Evolutionary conservation across 2,797 vertebrate species (phyloP).

Genomic region (Loriculus beryllinus): DNA sequence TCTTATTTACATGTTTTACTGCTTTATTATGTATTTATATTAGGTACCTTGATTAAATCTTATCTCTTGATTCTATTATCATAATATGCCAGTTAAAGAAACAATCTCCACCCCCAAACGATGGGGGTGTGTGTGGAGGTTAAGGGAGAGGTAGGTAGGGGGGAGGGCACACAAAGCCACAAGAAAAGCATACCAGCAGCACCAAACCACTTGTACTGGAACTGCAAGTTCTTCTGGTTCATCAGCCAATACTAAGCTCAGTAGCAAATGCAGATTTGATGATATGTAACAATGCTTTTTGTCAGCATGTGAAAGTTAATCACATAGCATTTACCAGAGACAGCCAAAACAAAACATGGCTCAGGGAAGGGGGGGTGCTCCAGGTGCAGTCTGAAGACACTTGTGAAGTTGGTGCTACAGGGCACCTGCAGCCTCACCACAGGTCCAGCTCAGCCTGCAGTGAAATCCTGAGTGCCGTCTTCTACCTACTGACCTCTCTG

Average conservation of each 20-base stretch:
- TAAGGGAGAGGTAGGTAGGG: no score
- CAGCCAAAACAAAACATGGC: background rate
- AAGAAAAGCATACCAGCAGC: slow-evolving; percentile 47
- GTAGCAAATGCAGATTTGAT: slow-evolving; percentile 2
- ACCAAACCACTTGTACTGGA: slow-evolving; percentile 35
- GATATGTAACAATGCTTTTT: background rate
- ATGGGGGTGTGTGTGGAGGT: no score
- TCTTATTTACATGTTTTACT: slow-evolving; percentile 37
- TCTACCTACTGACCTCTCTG: background rate
- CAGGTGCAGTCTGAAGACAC: background rate
- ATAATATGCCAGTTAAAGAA: slow-evolving; percentile 55
- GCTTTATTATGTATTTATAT: slow-evolving; percentile 48
- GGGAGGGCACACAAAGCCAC: slow-evolving; percentile 6
- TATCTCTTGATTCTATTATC: slow-evolving; percentile 53
- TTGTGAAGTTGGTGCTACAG: background rate
- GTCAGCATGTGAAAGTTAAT: slow-evolving; percentile 27
- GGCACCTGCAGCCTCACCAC: accelerated
- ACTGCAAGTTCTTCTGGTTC: slow-evolving; percentile 50
- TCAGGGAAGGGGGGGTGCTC: background rate
- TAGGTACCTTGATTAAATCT: slow-evolving; percentile 57
- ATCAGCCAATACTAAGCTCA: background rate
- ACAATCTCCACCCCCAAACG: slow-evolving; percentile 20
- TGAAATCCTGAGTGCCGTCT: background rate
- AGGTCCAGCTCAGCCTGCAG: background rate
- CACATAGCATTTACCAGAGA: background rate